A percentile compares a stretch with the other conserved stretches of the same genome.
phyloP scores from a whole-genome alignment of 2,888 invertebrate genomes.

The Eilema sororculum region DNA sequence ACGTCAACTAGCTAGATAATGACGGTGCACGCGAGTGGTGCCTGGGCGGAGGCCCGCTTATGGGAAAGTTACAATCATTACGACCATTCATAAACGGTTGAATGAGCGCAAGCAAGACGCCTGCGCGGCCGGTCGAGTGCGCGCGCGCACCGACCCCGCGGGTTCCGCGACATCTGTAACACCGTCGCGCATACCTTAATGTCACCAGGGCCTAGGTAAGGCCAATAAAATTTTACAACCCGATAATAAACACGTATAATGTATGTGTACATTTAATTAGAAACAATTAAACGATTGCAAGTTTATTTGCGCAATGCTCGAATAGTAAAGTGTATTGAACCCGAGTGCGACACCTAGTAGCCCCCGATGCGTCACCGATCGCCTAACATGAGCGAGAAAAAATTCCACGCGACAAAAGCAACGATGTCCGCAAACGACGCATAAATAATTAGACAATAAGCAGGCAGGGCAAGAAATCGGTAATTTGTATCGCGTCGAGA shows the following conservation, averaged over 20 bases:
- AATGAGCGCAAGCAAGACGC: slow-evolving; percentile 81
- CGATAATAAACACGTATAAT: slow-evolving; percentile 25
- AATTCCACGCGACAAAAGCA: slow-evolving; percentile 78
- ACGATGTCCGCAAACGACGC: slow-evolving; percentile 79
- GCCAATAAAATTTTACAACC: slow-evolving; percentile 21
- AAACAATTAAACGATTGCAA: slow-evolving; percentile 29
- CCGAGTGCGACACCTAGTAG: slow-evolving; percentile 71
- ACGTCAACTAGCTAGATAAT: slow-evolving; percentile 54
- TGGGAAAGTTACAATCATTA: slow-evolving; percentile 83
- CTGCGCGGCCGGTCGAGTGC: slow-evolving; percentile 64
- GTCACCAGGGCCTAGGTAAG: slow-evolving; percentile 38
- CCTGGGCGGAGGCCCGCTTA: slow-evolving; percentile 76
- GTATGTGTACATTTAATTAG: slow-evolving; percentile 25
- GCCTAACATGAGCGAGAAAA: slow-evolving; percentile 67
- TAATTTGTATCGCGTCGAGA: slow-evolving; percentile 84
- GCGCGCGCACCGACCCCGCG: slow-evolving; percentile 66
- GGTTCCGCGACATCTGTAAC: slow-evolving; percentile 68
- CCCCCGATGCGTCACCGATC: slow-evolving; percentile 75
- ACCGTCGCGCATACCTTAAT: slow-evolving; percentile 57
- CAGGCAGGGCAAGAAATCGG: slow-evolving; percentile 85
- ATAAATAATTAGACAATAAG: slow-evolving; percentile 87
- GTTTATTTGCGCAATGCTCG: slow-evolving; percentile 40
- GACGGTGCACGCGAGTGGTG: slow-evolving; percentile 61
- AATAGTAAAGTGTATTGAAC: slow-evolving; percentile 78
- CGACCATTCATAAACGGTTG: slow-evolving; percentile 84